Evolutionary conservation across 2,888 invertebrate genomes (phyloP).

Genomic region (Xanthia togata): DNA sequence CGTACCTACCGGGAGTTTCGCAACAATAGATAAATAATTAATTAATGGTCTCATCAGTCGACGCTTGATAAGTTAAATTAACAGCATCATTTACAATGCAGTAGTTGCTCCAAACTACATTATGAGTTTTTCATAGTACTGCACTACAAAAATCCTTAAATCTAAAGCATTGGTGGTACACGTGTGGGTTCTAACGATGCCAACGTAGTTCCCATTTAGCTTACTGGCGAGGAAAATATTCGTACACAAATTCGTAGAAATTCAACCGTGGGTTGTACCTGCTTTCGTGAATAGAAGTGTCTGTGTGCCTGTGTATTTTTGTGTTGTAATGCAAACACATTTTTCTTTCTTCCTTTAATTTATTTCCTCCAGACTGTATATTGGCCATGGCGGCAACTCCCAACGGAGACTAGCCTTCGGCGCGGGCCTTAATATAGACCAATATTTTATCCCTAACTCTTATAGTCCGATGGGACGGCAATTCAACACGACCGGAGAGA

Average conservation of each 20-base stretch:
- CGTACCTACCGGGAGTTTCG: not conserved
- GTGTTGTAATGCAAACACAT: no score
- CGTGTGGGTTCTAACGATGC: conserved; percentile 29
- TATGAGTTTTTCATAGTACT: not conserved
- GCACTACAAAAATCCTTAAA: conserved; percentile 3
- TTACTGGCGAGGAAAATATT: conserved; percentile 35
- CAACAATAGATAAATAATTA: not conserved
- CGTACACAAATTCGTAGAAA: conserved; percentile 31
- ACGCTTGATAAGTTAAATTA: no score
- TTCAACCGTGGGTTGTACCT: not conserved
- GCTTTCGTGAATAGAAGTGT: not conserved
- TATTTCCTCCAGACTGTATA: not conserved
- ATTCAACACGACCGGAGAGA: no score
- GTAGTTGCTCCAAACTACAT: not conserved
- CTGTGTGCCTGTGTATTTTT: no score
- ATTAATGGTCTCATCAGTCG: not conserved
- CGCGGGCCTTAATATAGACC: not conserved
- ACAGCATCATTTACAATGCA: not conserved
- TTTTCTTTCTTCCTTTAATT: no score
- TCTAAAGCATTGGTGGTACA: conserved; percentile 8
- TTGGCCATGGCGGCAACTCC: not conserved
- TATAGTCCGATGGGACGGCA: no score
- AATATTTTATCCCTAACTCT: no score
- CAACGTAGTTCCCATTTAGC: conserved; percentile 20
- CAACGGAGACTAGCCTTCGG: not conserved